Conservation (phyloP, 2,888 invertebrate species). For the Prosopocoilus inquinatus region DNA sequence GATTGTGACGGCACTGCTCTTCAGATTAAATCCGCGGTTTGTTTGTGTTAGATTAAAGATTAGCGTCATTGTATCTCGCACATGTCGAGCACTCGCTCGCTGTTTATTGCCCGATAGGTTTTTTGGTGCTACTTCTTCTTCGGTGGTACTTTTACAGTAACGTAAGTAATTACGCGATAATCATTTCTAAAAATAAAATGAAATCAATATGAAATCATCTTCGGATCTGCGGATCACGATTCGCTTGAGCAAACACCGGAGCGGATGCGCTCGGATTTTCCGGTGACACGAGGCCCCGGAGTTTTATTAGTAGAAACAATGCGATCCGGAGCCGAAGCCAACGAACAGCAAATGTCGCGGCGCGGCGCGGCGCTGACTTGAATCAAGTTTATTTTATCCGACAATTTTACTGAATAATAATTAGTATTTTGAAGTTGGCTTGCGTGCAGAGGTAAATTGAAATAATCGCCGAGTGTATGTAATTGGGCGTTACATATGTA, state of each 20-base stretch:
- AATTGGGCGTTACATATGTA: conserved; percentile 49
- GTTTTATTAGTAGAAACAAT: not conserved
- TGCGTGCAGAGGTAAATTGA: conserved; percentile 44
- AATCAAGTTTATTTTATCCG: not conserved
- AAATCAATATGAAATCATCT: conserved; percentile 28
- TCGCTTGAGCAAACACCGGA: conserved; percentile 12
- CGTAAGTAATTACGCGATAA: conserved; percentile 1
- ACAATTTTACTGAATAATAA: conserved; percentile 3
- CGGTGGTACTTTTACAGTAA: too few species aligned
- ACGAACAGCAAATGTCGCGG: not conserved
- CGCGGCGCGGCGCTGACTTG: not conserved
- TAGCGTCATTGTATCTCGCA: conserved; percentile 11
- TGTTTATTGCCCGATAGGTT: too few species aligned
- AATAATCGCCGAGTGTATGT: conserved; percentile 42
- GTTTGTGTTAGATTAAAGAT: conserved; percentile 9
- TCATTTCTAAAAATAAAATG: conserved; percentile 28
- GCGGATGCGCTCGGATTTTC: conserved; percentile 4
- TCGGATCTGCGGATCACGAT: conserved; percentile 23
- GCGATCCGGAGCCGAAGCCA: too few species aligned
- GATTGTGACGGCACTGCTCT: not conserved
- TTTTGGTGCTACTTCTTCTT: too few species aligned
- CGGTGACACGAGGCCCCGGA: not conserved
- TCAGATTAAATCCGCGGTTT: conserved; percentile 14
- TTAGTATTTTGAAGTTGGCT: conserved; percentile 17
- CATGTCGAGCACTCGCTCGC: not conserved